These are phyloP conservation scores for Brachystomella parvula DNA, from an alignment of 1,140 invertebrate species.

Conservation along the genomic window DNA sequence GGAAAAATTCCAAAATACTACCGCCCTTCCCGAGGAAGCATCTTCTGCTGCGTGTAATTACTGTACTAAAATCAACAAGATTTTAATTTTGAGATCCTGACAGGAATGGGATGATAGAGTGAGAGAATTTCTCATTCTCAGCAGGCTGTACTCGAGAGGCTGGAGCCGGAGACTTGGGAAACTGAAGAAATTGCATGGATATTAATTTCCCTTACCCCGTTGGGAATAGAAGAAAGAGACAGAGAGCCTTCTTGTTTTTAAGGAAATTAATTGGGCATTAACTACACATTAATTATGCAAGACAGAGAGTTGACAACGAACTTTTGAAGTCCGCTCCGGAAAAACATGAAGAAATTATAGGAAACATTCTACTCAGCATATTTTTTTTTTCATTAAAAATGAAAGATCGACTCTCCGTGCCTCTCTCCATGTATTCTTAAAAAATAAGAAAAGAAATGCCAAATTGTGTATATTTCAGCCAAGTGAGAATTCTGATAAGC, in stretches of 20 bases:
- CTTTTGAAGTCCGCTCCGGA: not conserved
- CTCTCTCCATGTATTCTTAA: not conserved
- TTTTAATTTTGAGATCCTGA: slow-evolving; percentile 5
- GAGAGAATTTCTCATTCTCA: too few species aligned
- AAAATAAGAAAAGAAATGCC: too few species aligned
- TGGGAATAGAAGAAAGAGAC: not conserved
- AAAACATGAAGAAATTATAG: too few species aligned
- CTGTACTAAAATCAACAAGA: not conserved
- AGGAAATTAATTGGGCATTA: slow-evolving; percentile 13
- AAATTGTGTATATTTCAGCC: too few species aligned
- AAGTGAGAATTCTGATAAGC: too few species aligned
- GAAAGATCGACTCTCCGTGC: not conserved
- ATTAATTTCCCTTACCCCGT: slow-evolving; percentile 1
- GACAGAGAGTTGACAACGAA: not conserved
- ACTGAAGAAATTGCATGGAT: not conserved
- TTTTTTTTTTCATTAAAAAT: not conserved
- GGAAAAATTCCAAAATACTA: too few species aligned
- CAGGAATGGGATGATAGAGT: slow-evolving; percentile 8
- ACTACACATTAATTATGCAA: slow-evolving; percentile 8
- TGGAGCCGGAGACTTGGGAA: too few species aligned
- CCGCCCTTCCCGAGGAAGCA: too few species aligned
- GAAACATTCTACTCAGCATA: not conserved
- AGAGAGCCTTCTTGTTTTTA: slow-evolving; percentile 1
- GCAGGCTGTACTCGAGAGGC: too few species aligned
- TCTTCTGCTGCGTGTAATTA: too few species aligned